These are phyloP conservation scores for Pseudopleuronectes americanus DNA, from an alignment of 2,797 vertebrate genomes.

Conservation along the genomic window DNA sequence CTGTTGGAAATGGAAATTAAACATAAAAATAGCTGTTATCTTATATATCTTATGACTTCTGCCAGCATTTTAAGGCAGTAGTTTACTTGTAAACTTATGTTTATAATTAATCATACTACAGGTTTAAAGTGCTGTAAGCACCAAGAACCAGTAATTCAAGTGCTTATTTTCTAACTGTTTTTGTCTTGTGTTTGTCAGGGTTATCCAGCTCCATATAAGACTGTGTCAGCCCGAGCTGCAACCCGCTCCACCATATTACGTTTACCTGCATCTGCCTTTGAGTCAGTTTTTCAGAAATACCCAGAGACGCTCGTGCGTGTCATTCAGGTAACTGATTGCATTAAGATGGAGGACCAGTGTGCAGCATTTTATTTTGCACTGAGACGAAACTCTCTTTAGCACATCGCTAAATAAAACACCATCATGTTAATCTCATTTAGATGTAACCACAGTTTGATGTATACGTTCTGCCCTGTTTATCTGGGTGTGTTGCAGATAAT, in stretches of 20 bases:
- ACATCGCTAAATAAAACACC: conserved; percentile 2
- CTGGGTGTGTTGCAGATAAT: conserved; percentile 87
- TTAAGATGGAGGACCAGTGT: not conserved
- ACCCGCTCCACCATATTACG: conserved; percentile 88
- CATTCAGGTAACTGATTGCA: conserved; percentile 86
- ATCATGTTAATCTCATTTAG: conserved; percentile 7
- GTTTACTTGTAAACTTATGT: no score
- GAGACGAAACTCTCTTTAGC: not conserved
- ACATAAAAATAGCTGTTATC: not conserved
- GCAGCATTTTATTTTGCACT: not conserved
- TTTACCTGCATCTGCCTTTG: conserved; percentile 92
- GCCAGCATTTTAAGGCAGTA: no score
- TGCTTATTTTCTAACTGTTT: conserved; percentile 5
- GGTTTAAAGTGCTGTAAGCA: not conserved
- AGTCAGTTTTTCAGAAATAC: conserved; percentile 94
- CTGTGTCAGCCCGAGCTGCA: conserved; percentile 90
- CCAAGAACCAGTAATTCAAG: not conserved
- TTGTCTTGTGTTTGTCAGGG: conserved; percentile 79
- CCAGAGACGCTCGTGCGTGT: conserved; percentile 95
- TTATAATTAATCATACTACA: no score
- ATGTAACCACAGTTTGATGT: conserved; percentile 10
- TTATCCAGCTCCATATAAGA: conserved; percentile 93
- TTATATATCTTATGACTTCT: not conserved
- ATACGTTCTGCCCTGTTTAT: conserved; percentile 32
- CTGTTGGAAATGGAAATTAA: not conserved